Percentiles rank a stretch among this genome's conserved stretches.
phyloP scores from a whole-genome alignment of 2,797 vertebrate species.

The Sebastes steindachneri region DNA sequence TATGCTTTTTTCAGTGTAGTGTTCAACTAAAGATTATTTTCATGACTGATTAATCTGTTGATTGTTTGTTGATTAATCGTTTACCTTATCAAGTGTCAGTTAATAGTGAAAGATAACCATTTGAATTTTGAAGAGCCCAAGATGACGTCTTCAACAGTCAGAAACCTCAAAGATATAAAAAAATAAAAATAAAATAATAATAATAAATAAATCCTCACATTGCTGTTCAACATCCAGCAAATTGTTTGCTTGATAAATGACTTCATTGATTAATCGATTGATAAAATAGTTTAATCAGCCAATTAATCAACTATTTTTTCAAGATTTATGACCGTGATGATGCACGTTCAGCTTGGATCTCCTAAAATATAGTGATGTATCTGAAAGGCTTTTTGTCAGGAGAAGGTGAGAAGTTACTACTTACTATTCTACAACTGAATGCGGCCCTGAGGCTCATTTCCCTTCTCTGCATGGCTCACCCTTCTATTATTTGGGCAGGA shows the following conservation, averaged over 20 bases:
- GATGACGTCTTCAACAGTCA: not conserved
- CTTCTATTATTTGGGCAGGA: conserved; percentile 42
- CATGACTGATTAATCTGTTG: not conserved
- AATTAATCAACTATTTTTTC: not conserved
- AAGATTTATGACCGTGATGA: not conserved
- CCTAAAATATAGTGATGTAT: not conserved
- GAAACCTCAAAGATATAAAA: not conserved
- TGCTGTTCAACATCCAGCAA: not conserved
- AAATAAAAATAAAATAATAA: not conserved
- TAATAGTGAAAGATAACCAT: not conserved
- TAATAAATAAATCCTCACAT: not conserved
- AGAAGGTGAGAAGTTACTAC: conserved; percentile 29
- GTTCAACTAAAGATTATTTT: not conserved
- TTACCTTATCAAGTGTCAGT: not conserved
- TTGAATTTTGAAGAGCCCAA: too few species aligned
- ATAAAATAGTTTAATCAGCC: not conserved
- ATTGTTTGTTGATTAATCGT: not conserved
- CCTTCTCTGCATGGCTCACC: conserved; percentile 23
- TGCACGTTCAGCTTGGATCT: not conserved
- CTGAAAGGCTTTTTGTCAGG: not conserved
- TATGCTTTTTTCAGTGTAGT: not conserved
- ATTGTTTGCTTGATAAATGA: not conserved
- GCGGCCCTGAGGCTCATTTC: conserved; percentile 51
- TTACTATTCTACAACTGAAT: conserved; percentile 35
- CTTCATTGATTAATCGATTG: not conserved